A percentile compares a stretch with the other conserved stretches of the same genome.
These are phyloP conservation scores for Daubentonia madagascariensis DNA, from an alignment of 2,113 vertebrate genomes.

Conservation along the genomic window DNA sequence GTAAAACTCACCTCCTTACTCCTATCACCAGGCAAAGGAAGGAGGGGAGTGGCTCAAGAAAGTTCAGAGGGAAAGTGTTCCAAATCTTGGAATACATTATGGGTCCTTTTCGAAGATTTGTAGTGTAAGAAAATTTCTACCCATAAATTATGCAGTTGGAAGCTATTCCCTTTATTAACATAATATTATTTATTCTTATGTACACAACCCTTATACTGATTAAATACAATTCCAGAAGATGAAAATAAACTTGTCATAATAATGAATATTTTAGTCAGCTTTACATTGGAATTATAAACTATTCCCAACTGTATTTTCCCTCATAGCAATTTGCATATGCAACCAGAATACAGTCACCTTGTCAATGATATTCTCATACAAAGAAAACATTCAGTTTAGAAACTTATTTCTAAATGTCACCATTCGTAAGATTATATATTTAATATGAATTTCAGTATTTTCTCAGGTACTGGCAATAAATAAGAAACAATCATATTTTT, in stretches of 20 bases:
- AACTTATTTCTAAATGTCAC: conserved; percentile 28
- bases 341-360: background rate
- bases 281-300: conserved; percentile 33
- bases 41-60: background rate
- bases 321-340: conserved; percentile 35
- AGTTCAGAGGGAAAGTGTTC: background rate
- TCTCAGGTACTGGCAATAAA: background rate
- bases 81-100: background rate
- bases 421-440: background rate
- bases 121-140: background rate
- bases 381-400: conserved; percentile 27
- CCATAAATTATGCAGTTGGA: background rate
- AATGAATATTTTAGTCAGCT: conserved; percentile 39
- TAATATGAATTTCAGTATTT: conserved; percentile 14
- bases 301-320: conserved; percentile 27
- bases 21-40: background rate
- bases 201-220: conserved; percentile 15
- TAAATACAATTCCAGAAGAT: conserved; percentile 51
- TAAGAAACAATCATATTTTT: background rate
- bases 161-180: background rate
- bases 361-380: background rate
- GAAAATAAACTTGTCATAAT: conserved; percentile 50
- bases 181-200: conserved; percentile 48
- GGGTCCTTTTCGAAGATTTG: background rate
- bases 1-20: background rate